Evolutionary conservation across 2,797 vertebrate species (phyloP).

Genomic region (Semotilus atromaculatus): DNA sequence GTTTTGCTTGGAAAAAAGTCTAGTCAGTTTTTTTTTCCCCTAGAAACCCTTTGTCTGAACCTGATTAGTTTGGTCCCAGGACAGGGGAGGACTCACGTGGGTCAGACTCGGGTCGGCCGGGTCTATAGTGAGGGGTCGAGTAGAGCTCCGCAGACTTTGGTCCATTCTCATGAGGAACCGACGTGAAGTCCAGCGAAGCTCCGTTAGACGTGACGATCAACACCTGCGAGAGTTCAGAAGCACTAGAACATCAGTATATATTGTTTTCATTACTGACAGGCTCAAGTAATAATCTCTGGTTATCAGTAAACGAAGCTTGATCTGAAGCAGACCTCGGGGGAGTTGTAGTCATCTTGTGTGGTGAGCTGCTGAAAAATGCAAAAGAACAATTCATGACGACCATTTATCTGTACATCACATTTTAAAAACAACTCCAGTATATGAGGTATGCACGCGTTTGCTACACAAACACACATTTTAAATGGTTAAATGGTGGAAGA

Average conservation of each 20-base stretch:
- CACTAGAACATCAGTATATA: conserved; percentile 9
- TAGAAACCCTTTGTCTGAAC: not conserved
- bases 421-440: not conserved
- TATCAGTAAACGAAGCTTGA: not conserved
- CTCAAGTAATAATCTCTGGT: not conserved
- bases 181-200: conserved; percentile 81
- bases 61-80: not conserved
- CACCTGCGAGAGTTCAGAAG: conserved; percentile 68
- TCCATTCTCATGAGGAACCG: conserved; percentile 76
- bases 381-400: not conserved
- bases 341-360: conserved; percentile 84
- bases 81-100: conserved; percentile 70
- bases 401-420: not conserved
- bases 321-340: conserved; percentile 75
- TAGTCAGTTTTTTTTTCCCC: not conserved
- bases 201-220: conserved; percentile 84
- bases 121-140: conserved; percentile 82
- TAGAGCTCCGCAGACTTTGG: conserved; percentile 79
- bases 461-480: not conserved
- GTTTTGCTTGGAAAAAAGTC: not conserved
- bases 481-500: no score
- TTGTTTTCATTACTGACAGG: conserved; percentile 26
- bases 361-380: conserved; percentile 66
- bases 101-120: conserved; percentile 68
- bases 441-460: not conserved